Evolutionary conservation across 2,888 invertebrate species (phyloP).

Genomic region (Hypena proboscidalis): DNA sequence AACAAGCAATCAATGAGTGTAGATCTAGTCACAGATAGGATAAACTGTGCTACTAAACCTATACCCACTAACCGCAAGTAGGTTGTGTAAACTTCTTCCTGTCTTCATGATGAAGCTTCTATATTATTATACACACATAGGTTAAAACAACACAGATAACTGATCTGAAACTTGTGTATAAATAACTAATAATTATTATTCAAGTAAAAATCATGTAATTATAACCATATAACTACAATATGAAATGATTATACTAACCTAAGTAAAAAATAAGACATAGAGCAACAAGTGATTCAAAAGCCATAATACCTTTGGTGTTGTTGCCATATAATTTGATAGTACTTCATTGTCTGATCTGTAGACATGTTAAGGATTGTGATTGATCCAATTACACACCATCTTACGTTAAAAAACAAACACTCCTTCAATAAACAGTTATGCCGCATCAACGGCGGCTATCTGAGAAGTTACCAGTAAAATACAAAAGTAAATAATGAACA

Average conservation of each 20-base stretch:
- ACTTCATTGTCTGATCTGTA: constrained; percentile 76
- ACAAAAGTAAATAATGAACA: constrained; percentile 48
- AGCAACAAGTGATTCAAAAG: constrained; percentile 17
- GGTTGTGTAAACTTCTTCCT: constrained; percentile 27
- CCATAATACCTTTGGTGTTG: constrained; percentile 70
- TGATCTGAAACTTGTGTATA: no score
- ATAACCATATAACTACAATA: no score
- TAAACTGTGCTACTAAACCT: constrained; percentile 88
- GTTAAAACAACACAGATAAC: no score
- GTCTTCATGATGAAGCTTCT: no score
- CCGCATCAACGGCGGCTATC: constrained; percentile 5
- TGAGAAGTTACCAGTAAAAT: constrained; percentile 19
- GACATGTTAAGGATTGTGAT: constrained; percentile 52
- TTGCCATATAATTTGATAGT: constrained; percentile 73
- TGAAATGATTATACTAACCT: background rate
- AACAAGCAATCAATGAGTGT: constrained; percentile 91
- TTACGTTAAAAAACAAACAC: constrained; percentile 27
- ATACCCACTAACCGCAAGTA: constrained; percentile 86
- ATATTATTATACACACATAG: no score
- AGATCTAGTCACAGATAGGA: constrained; percentile 92
- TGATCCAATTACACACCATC: constrained; percentile 12
- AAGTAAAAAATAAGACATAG: constrained; percentile 3
- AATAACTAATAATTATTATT: no score
- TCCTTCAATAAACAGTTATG: constrained; percentile 25
- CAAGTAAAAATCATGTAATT: no score